Conservation (phyloP, 23 tunicate genomes). For the Clavelina lepadiformis region DNA sequence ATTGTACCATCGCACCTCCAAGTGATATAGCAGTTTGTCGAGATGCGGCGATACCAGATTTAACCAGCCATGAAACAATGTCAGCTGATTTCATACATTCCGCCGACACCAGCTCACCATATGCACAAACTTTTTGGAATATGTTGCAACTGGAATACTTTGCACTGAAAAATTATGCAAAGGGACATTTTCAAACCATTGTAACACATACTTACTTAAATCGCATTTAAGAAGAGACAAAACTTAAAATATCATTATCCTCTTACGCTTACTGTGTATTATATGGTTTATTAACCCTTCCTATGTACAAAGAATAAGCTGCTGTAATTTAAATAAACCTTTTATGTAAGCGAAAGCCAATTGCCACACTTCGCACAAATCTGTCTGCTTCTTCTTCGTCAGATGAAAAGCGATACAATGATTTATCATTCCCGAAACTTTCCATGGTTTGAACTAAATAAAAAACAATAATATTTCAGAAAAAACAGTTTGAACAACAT, state of each 20-base stretch:
- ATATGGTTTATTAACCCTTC: too few relatives aligned
- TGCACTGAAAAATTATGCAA: conserved; percentile 68
- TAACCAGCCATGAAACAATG: conserved; percentile 40
- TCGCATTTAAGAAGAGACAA: too few relatives aligned
- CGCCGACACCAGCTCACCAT: conserved; percentile 58
- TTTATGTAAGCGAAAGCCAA: conserved; percentile 56
- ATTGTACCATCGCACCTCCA: conserved; percentile 27
- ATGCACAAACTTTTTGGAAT: conserved; percentile 69
- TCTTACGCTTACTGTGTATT: too few relatives aligned
- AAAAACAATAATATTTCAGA: too few relatives aligned
- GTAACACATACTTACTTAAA: too few relatives aligned
- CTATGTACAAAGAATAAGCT: too few relatives aligned
- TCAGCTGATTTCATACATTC: conserved; percentile 58
- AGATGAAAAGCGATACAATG: conserved; percentile 60
- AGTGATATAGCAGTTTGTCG: conserved; percentile 32
- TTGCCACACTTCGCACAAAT: conserved; percentile 44
- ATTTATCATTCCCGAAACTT: conserved; percentile 58
- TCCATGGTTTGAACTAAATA: conserved; percentile 47
- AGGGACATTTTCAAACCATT: too few relatives aligned
- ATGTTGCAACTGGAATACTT: conserved; percentile 9
- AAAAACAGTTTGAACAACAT: too few relatives aligned
- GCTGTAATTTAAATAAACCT: conserved; percentile 32
- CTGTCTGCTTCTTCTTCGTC: conserved; percentile 47
- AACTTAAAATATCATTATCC: too few relatives aligned
- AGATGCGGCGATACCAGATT: conserved; percentile 13